Conservation (phyloP, 2,113 vertebrate species). For the Pterocles orientalis region DNA sequence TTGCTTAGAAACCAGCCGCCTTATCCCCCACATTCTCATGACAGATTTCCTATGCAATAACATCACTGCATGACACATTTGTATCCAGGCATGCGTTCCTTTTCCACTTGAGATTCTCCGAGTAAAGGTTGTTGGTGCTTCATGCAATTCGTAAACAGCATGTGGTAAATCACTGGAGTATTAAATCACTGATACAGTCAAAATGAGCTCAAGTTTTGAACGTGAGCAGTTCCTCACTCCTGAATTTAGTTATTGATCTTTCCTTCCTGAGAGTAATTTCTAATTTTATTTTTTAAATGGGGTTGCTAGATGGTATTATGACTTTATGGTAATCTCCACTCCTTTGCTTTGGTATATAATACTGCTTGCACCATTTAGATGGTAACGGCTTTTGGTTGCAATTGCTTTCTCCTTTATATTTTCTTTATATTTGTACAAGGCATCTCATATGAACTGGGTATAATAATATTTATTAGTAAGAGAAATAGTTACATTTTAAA, state of each 20-base stretch:
- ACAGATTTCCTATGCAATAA: slow-evolving; percentile 61
- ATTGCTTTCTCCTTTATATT: not conserved
- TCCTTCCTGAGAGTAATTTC: not conserved
- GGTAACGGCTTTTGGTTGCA: not conserved
- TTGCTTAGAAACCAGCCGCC: slow-evolving; percentile 68
- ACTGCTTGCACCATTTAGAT: not conserved
- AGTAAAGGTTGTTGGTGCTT: slow-evolving; percentile 47
- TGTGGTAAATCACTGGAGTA: slow-evolving; percentile 39
- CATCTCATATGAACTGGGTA: not conserved
- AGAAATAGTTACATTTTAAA: not conserved
- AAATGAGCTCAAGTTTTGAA: slow-evolving; percentile 10
- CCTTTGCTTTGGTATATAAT: not conserved
- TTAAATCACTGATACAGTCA: slow-evolving; percentile 21
- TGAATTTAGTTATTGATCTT: not conserved
- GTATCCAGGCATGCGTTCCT: slow-evolving; percentile 14
- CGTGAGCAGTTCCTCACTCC: not conserved
- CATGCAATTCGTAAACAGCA: not conserved
- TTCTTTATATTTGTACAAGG: not conserved
- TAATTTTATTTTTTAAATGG: not conserved
- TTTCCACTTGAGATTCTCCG: slow-evolving; percentile 51
- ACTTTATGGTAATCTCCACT: not conserved
- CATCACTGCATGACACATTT: slow-evolving; percentile 56
- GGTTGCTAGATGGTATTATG: not conserved
- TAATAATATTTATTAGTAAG: not conserved
- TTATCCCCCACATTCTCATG: slow-evolving; percentile 34